phyloP scores from a whole-genome alignment of 1,140 invertebrate genomes.

The Coelopa frigida region DNA sequence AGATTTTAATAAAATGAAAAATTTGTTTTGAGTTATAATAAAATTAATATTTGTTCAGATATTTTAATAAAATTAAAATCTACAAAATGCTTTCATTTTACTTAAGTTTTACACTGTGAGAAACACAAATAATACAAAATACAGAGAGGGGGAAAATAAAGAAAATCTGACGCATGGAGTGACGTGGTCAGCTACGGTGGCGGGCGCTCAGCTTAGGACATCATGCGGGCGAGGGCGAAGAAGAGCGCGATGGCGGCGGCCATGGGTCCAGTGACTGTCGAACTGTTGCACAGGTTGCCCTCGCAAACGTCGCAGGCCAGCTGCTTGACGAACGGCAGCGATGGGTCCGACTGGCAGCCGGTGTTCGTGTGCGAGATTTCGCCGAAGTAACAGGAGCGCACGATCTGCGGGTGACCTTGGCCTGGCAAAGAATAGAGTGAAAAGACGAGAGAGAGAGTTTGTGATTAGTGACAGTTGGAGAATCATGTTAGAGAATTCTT shows the following conservation, averaged over 20 bases:
- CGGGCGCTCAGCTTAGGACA: constrained; percentile 20
- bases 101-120: no score
- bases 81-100: no score
- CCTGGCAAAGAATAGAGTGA: constrained; percentile 16
- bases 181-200: not conserved
- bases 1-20: no score
- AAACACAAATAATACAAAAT: no score
- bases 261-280: constrained; percentile 25
- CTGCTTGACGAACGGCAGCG: constrained; percentile 23
- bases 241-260: constrained; percentile 27
- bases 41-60: no score
- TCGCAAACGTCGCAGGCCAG: constrained; percentile 34
- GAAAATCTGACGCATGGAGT: no score
- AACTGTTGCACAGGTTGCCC: constrained; percentile 34
- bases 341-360: constrained; percentile 28
- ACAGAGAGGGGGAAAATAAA: no score
- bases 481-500: not conserved
- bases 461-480: no score
- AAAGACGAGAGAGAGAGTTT: not conserved
- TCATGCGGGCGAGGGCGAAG: constrained; percentile 29
- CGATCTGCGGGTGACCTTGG: constrained; percentile 20
- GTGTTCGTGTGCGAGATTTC: constrained; percentile 21
- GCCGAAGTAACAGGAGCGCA: constrained; percentile 33
- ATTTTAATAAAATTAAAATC: no score
- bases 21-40: no score